Conservation (phyloP, 37 sponge, comb jelly and placozoan species). For the Tethya wilhelma region DNA sequence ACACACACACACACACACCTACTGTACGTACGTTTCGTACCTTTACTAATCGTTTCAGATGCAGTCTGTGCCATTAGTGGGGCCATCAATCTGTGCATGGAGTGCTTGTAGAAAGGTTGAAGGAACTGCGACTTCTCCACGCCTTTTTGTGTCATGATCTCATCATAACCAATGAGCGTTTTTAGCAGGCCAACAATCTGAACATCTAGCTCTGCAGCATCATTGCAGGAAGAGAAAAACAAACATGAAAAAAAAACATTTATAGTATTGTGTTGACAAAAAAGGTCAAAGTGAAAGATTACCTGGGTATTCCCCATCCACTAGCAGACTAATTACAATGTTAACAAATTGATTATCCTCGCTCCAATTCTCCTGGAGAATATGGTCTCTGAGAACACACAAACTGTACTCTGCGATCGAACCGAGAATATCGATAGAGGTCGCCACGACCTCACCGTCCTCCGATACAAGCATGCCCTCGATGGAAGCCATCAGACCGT, state of each 20-base stretch:
- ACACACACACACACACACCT: too few relatives aligned
- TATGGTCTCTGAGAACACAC: constrained; percentile 61
- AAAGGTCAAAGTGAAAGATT: too few relatives aligned
- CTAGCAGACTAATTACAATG: constrained; percentile 74
- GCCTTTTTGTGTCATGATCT: constrained; percentile 7
- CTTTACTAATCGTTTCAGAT: constrained; percentile 68
- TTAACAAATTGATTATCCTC: constrained; percentile 84
- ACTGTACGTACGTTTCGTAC: too few relatives aligned
- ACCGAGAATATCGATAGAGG: constrained; percentile 80
- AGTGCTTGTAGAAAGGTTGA: constrained; percentile 93
- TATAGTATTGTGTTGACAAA: too few relatives aligned
- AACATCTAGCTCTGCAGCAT: constrained; percentile 78
- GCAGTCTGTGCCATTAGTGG: constrained; percentile 93
- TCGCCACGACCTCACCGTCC: constrained; percentile 52
- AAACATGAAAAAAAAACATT: neutral
- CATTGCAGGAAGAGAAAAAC: too few relatives aligned
- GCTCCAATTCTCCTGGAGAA: constrained; percentile 30
- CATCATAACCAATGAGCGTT: constrained; percentile 60
- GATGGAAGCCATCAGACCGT: constrained; percentile 60
- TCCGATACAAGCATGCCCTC: constrained; percentile 83
- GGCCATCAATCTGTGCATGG: constrained; percentile 96
- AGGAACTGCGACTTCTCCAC: constrained; percentile 89
- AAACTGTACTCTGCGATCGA: constrained; percentile 62
- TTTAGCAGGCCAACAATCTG: constrained; percentile 87
- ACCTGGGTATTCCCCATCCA: constrained; percentile 80